These are phyloP conservation scores for Philhelius pedissequus DNA, from an alignment of 2,888 invertebrate genomes.

Conservation along the genomic window DNA sequence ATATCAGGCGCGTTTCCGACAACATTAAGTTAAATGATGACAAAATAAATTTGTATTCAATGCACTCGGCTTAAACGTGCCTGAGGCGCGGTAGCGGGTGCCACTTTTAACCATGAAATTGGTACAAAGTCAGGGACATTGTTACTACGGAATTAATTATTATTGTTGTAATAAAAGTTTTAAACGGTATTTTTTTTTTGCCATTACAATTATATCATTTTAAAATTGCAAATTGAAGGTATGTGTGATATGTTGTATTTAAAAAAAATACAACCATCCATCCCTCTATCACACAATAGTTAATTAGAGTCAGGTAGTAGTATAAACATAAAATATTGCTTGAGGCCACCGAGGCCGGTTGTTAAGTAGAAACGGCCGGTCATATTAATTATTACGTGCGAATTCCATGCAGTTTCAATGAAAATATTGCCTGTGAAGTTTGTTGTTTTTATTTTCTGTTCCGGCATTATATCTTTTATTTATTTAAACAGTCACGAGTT, in stretches of 20 bases:
- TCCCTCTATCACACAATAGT: not conserved
- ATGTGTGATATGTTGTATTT: not conserved
- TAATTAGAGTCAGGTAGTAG: not conserved
- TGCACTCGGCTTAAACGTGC: not conserved
- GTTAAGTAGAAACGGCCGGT: slow-evolving; percentile 26
- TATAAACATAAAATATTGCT: not conserved
- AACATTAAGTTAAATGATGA: slow-evolving; percentile 6
- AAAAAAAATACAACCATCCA: not conserved
- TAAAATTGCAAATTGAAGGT: too few relatives aligned
- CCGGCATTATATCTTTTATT: slow-evolving; percentile 17
- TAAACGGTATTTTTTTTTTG: slow-evolving; percentile 11
- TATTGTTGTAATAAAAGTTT: not conserved
- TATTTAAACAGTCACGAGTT: slow-evolving; percentile 32
- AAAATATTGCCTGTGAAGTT: slow-evolving; percentile 12
- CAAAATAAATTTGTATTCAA: slow-evolving; percentile 31
- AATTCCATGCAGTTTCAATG: slow-evolving; percentile 53
- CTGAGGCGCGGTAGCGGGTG: not conserved
- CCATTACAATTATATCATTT: not conserved
- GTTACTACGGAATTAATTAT: slow-evolving; percentile 56
- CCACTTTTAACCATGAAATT: slow-evolving; percentile 43
- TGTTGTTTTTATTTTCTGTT: slow-evolving; percentile 33
- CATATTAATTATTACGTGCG: slow-evolving; percentile 13
- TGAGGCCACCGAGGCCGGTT: slow-evolving; percentile 45
- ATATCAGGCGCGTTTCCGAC: slow-evolving; percentile 46
- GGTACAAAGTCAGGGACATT: slow-evolving; percentile 58